phyloP scores from a whole-genome alignment of 2,888 invertebrate species.

The Drosophila paranaensis region DNA sequence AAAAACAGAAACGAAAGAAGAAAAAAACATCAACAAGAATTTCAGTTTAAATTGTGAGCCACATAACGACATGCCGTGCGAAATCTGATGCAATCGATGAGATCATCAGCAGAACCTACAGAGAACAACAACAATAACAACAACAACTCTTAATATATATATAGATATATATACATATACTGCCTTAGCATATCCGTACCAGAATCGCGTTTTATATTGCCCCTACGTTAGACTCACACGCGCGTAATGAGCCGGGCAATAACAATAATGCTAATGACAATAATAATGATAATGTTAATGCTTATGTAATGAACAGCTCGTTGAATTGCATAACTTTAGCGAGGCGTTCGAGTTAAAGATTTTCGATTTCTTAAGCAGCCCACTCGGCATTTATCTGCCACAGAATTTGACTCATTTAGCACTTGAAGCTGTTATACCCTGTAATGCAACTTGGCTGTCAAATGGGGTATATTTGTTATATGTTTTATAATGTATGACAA shows the following conservation, averaged over 20 bases:
- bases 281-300: slow-evolving; percentile 22
- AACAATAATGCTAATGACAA: slow-evolving; percentile 51
- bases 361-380: slow-evolving; percentile 11
- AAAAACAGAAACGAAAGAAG: not conserved
- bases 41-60: slow-evolving; percentile 70
- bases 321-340: slow-evolving; percentile 32
- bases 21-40: slow-evolving; percentile 52
- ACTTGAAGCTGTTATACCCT: slow-evolving; percentile 11
- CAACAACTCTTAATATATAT: no score
- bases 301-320: slow-evolving; percentile 33
- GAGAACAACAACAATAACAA: slow-evolving; percentile 26
- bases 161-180: not conserved
- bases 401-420: slow-evolving; percentile 22
- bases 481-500: no score
- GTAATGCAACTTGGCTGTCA: not conserved
- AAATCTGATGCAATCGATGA: slow-evolving; percentile 82
- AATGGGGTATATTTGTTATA: not conserved
- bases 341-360: slow-evolving; percentile 24
- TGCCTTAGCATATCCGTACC: slow-evolving; percentile 57
- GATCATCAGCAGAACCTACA: slow-evolving; percentile 70
- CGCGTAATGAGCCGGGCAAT: slow-evolving; percentile 64
- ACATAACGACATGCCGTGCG: slow-evolving; percentile 77
- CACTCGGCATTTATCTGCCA: slow-evolving; percentile 2
- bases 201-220: slow-evolving; percentile 29
- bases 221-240: slow-evolving; percentile 47